Evolutionary conservation across 2,888 invertebrate genomes (phyloP), one percentile per base, ranked within the genome.

Genomic region (Oeneis ivallda): DNA sequence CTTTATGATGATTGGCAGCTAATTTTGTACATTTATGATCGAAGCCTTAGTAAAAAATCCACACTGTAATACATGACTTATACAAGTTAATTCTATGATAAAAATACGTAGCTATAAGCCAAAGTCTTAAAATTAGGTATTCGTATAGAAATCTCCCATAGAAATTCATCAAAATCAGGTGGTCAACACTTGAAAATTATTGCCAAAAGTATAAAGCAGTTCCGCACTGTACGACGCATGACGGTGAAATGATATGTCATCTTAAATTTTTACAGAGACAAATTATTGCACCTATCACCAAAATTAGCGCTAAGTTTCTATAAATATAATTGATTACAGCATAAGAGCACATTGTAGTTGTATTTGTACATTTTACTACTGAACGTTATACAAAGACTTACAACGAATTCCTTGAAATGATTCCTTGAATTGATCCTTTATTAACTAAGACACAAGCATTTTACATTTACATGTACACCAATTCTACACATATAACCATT

Each of bases 261-360:
- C 37, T 17, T 5, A 9, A 47, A 32, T 41, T 7, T 37, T 58
- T 52, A 64, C 19, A 32, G 11, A 26, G n/a, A 15, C 53, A 54
- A 52, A 43, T 50, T 61, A 57, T 65, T 26, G 56, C 61, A 61
- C 54, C 54, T 56, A 65, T 61, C 56, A 60, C 49, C 45, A 56
- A 43, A 56, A 26, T 61, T 56, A 54, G 49, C 54, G 53, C 11
- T 54, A 49, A 49, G 37, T 34, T 53, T 15, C 43, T 54, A 54
- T 34, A 54, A 32, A 34, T 43, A 53, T 5, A 8, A 54, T 37
- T 37, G n/a, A 37, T 37, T 45, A 62, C 32, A 47, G 54, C 47
- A 34, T 57, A 61, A 61, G 65, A 41, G 50, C 56, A 50, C 56
- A 49, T 47, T 17, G 10, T 57, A 17, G 17, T 64, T 32, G 52